These are phyloP conservation scores for Channa argus DNA, from an alignment of 2,113 vertebrate genomes.

Conservation along the genomic window DNA sequence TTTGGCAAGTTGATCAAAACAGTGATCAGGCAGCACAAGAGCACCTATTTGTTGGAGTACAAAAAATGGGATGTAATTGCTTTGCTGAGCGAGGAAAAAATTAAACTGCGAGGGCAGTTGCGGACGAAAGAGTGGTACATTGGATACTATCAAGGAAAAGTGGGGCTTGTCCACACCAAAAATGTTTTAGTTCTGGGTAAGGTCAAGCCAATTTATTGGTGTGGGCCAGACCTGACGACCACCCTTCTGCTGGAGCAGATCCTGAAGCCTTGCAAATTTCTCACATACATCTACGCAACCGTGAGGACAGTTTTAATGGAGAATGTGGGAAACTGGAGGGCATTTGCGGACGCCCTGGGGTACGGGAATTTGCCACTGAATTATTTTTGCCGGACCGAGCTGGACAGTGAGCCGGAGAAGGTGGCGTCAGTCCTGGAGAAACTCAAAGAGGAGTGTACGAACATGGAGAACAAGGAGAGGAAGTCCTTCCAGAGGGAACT, in stretches of 20 bases:
- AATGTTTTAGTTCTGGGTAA: conserved; percentile 93
- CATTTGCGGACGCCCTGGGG: conserved; percentile 92
- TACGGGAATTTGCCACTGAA: conserved; percentile 89
- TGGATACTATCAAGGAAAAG: conserved; percentile 93
- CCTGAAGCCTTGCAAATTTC: conserved; percentile 94
- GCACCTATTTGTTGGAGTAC: conserved; percentile 95
- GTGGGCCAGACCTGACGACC: conserved; percentile 92
- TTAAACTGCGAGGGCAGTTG: conserved; percentile 92
- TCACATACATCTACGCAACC: conserved; percentile 96
- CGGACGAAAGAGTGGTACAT: conserved; percentile 99
- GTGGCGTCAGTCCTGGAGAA: conserved; percentile 96
- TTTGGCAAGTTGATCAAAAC: conserved; percentile 95
- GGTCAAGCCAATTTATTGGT: conserved; percentile 88
- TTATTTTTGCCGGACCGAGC: conserved; percentile 92
- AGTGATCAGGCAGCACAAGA: conserved; percentile 92
- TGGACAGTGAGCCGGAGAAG: conserved; percentile 93
- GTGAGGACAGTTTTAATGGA: conserved; percentile 97
- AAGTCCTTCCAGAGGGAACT: conserved; percentile 98
- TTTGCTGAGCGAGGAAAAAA: conserved; percentile 94
- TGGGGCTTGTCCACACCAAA: conserved; percentile 94
- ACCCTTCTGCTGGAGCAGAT: conserved; percentile 92
- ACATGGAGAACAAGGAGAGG: conserved; percentile 89
- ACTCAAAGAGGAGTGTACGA: conserved; percentile 96
- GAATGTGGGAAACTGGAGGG: conserved; percentile 93
- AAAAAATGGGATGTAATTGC: conserved; percentile 94